Evolutionary conservation across 1,140 invertebrate genomes (phyloP).

Genomic region (Trichonephila clavipes): DNA sequence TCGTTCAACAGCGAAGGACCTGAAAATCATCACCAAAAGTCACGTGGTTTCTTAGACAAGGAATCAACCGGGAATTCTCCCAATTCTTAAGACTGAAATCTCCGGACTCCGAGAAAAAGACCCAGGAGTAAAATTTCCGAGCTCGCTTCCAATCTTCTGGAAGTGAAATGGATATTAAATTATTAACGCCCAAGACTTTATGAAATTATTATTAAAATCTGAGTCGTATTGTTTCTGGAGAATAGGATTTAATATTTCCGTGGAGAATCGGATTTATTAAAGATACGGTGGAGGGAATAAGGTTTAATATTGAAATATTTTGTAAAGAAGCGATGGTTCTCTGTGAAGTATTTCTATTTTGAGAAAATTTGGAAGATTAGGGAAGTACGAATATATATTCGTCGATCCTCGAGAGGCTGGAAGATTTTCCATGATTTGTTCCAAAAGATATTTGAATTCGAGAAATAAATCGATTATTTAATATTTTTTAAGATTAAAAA

Average conservation of each 20-base stretch:
- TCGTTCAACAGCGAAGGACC: not conserved
- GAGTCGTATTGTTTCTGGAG: not conserved
- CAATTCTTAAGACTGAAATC: not conserved
- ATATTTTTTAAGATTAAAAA: not conserved
- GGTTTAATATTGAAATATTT: not conserved
- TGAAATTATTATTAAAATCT: slow-evolving; percentile 28
- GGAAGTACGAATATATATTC: not conserved
- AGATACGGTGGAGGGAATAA: not conserved
- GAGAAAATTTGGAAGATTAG: not conserved
- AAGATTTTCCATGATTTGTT: not conserved
- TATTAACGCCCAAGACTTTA: not conserved
- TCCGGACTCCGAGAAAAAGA: not conserved
- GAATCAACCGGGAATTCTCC: not conserved
- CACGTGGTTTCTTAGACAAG: not conserved
- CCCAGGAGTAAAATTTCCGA: not conserved
- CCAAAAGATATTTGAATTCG: not conserved
- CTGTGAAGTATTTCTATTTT: not conserved
- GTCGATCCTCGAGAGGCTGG: not conserved
- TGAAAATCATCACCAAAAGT: not conserved
- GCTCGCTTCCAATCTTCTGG: not conserved
- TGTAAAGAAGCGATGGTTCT: not conserved
- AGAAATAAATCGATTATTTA: not conserved
- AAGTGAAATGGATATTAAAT: not conserved
- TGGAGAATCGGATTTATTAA: not conserved
- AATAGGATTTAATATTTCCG: not conserved